These are phyloP conservation scores for Sander vitreus DNA, from an alignment of 2,113 vertebrate genomes.

Conservation along the genomic window DNA sequence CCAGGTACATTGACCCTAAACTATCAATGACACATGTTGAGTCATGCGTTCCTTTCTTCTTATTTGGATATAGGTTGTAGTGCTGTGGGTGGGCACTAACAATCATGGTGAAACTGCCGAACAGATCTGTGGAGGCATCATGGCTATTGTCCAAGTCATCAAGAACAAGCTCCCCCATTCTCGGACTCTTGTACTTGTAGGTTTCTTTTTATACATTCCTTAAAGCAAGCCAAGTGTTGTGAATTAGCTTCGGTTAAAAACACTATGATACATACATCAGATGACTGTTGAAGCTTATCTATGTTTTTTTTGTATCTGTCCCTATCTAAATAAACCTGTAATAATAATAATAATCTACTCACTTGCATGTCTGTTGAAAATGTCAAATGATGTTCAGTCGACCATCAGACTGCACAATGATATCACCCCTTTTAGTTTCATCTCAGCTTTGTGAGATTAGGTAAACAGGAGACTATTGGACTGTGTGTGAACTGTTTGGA, in stretches of 20 bases:
- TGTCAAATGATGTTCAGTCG: constrained; percentile 24
- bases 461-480: not conserved
- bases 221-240: not conserved
- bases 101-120: constrained; percentile 90
- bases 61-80: constrained; percentile 85
- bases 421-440: not conserved
- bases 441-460: not conserved
- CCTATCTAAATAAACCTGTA: too few species aligned
- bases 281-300: too few species aligned
- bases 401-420: constrained; percentile 16
- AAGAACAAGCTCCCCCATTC: constrained; percentile 88
- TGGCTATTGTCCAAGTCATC: constrained; percentile 88
- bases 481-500: not conserved
- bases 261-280: too few species aligned
- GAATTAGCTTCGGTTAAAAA: too few species aligned
- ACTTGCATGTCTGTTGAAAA: constrained; percentile 2
- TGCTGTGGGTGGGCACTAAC: constrained; percentile 93
- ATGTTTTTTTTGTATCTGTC: too few species aligned
- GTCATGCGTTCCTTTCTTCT: constrained; percentile 20
- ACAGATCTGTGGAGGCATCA: constrained; percentile 89
- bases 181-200: constrained; percentile 89
- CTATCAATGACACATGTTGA: constrained; percentile 1
- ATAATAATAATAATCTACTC: not conserved
- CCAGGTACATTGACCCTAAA: not conserved
- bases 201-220: constrained; percentile 61